Base-by-base conservation (phyloP, 2,888 invertebrate genomes). In the Girardia tigrina region DNA sequence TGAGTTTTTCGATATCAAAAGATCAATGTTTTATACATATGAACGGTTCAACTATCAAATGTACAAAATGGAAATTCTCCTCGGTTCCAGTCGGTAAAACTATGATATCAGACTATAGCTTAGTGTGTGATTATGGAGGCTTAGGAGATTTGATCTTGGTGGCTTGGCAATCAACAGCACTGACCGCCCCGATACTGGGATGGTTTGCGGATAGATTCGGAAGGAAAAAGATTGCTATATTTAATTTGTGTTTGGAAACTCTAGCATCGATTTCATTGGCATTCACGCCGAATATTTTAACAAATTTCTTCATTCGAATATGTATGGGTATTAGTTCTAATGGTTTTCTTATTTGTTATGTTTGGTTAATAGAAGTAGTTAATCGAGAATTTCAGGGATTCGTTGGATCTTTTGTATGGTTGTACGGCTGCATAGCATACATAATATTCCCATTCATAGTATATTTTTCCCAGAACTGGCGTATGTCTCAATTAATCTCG, bases 191-290 rank as follows among this genome's bases (percentile, higher is more conserved):
- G n/a, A n/a, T n/a, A n/a, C n/a, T n/a, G n/a, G n/a, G n/a, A n/a
- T n/a, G n/a, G 56, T 56, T 56, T 56, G n/a, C 56, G 4, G 56
- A 56, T 56, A 4, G 56, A 56, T 56, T 56, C n/a, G 56, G 56
- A 6, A 4, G 56, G 23, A 56, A 56, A 16, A 56, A 56, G n/a
- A 2, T 56, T n/a, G 56, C 56, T 4, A 56, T 56, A 8, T 56
- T 56, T n/a, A 56, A 56, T 56, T 16, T 56, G n/a, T 56, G 56
- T 56, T 56, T 56, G 56, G 56, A 56, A 56, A 56, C 56, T 4
- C n/a, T 56, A 4, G n/a, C 56, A n/a, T 12, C 56, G 23, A 56
- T 56, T 16, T 8, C 8, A 6, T n/a, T 56, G 56, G n/a, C 8
- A 20, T 56, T 56, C n/a, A 56, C 56, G 4, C 56, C 56, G n/a